These are phyloP conservation scores for Sebastes glaucus DNA, from an alignment of 2,797 vertebrate species.

Conservation along the genomic window DNA sequence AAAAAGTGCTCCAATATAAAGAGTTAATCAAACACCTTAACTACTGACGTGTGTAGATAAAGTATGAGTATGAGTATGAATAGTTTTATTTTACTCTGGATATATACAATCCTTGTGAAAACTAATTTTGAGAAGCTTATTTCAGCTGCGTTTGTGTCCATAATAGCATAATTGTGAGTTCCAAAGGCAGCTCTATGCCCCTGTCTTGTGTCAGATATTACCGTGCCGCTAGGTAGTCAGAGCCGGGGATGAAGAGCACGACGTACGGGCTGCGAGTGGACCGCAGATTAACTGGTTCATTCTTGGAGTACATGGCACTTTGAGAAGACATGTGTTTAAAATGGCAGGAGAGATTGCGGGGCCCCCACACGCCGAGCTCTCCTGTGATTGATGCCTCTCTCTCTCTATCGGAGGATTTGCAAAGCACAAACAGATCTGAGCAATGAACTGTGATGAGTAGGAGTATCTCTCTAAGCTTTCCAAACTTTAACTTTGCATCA, in stretches of 20 bases:
- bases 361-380: conserved; percentile 66
- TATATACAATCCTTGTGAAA: neutral
- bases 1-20: neutral
- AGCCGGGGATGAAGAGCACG: conserved; percentile 30
- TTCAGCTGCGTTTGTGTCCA: neutral
- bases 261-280: conserved; percentile 52
- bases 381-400: conserved; percentile 76
- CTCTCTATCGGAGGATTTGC: conserved; percentile 82
- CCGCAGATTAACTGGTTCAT: conserved; percentile 72
- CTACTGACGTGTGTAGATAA: neutral
- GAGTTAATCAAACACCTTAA: conserved; percentile 14
- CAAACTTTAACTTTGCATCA: conserved; percentile 70
- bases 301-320: conserved; percentile 72
- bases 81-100: neutral
- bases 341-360: conserved; percentile 71
- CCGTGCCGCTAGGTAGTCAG: conserved; percentile 42
- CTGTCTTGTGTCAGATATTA: conserved; percentile 16
- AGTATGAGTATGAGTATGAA: neutral
- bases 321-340: conserved; percentile 76
- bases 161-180: neutral
- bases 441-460: conserved; percentile 80
- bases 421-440: conserved; percentile 84
- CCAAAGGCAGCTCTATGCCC: neutral
- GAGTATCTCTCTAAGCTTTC: conserved; percentile 74
- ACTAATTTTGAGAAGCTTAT: neutral